Conservation (phyloP, 2,113 vertebrate species). For the Sturnira hondurensis region DNA sequence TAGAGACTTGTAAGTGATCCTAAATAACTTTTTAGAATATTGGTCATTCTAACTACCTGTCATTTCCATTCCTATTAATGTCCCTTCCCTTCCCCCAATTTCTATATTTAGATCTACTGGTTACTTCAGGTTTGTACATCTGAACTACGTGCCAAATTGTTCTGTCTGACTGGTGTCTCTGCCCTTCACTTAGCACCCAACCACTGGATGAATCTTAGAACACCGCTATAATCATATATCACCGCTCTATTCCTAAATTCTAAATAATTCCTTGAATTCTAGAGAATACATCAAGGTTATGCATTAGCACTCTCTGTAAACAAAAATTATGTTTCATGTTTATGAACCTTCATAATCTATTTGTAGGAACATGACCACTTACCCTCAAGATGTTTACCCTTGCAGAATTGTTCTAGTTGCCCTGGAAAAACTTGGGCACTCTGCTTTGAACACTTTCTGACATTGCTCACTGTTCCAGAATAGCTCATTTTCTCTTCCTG, state of each 20-base stretch:
- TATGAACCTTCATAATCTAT: neutral
- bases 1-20: neutral
- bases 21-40: neutral
- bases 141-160: neutral
- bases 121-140: neutral
- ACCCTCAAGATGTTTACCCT: neutral
- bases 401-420: neutral
- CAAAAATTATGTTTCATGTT: neutral
- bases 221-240: neutral
- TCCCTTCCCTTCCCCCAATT: accelerated
- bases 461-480: neutral
- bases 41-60: neutral
- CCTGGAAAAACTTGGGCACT: neutral
- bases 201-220: neutral
- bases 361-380: neutral
- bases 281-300: neutral
- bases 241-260: neutral
- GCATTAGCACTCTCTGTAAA: neutral
- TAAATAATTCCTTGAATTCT: neutral
- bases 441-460: neutral
- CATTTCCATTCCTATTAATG: neutral
- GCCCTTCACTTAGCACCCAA: neutral
- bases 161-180: neutral
- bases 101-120: neutral
- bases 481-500: neutral